Conservation (phyloP, 2,888 invertebrate species). For the Leucophora obtusa region DNA sequence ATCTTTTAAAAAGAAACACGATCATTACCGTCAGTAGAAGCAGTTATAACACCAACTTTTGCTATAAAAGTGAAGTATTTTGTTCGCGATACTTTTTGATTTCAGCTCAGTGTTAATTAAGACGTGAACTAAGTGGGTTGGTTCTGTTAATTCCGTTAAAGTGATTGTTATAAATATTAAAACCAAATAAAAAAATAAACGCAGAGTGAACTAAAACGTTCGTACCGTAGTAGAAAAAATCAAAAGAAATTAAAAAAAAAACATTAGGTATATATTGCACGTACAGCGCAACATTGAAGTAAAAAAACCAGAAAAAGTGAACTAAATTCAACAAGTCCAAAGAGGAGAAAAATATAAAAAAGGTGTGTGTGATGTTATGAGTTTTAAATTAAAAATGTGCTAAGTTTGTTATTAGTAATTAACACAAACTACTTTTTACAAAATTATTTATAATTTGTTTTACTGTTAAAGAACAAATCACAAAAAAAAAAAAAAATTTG, state of each 20-base stretch:
- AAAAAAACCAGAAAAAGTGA: slow-evolving; percentile 3
- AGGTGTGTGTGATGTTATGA: not conserved
- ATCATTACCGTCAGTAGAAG: slow-evolving; percentile 46
- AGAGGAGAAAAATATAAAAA: not conserved
- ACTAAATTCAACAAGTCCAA: not conserved
- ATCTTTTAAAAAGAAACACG: slow-evolving; percentile 44
- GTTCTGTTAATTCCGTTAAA: slow-evolving; percentile 38
- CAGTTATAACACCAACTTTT: slow-evolving; percentile 49
- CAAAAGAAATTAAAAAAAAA: too few relatives aligned
- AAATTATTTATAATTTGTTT: not conserved
- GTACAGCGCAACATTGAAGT: not conserved
- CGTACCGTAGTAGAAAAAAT: too few relatives aligned
- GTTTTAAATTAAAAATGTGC: not conserved
- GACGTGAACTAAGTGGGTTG: slow-evolving; percentile 73
- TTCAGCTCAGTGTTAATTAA: slow-evolving; percentile 75
- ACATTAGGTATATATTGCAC: too few relatives aligned
- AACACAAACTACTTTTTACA: not conserved
- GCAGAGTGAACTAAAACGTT: not conserved
- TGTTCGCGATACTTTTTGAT: slow-evolving; percentile 73
- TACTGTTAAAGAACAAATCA: not conserved
- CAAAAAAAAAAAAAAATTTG: not conserved
- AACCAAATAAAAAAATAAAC: slow-evolving; percentile 19
- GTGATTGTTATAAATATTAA: slow-evolving; percentile 23
- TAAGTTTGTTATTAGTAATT: not conserved
- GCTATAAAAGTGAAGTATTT: slow-evolving; percentile 76